phyloP scores from a whole-genome alignment of 2,797 vertebrate species.

The Dallia pectoralis region DNA sequence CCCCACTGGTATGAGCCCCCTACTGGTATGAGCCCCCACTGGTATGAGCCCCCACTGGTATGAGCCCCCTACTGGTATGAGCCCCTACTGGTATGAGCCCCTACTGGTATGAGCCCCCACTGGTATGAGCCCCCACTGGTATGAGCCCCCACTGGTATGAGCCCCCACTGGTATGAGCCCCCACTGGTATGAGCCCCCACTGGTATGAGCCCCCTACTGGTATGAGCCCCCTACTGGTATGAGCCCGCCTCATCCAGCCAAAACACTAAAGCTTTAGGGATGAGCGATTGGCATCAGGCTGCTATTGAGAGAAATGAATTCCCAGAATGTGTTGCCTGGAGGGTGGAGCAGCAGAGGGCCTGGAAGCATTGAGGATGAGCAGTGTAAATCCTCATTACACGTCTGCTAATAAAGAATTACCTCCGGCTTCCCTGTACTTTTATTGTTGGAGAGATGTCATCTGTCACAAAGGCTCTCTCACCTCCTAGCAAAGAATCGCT shows the following conservation, averaged over 20 bases:
- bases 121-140: too few species aligned
- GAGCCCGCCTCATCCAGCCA: not conserved
- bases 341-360: conserved; percentile 17
- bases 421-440: conserved; percentile 53
- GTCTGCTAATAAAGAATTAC: conserved; percentile 74
- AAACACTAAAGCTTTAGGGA: conserved; percentile 25
- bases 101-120: too few species aligned
- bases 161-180: too few species aligned
- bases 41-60: too few species aligned
- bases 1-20: too few species aligned
- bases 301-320: conserved; percentile 34
- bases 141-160: too few species aligned
- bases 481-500: conserved; percentile 68
- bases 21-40: too few species aligned
- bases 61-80: too few species aligned
- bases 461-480: conserved; percentile 52
- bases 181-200: not conserved
- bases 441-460: conserved; percentile 62
- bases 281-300: conserved; percentile 21
- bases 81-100: too few species aligned
- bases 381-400: conserved; percentile 71
- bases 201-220: too few species aligned
- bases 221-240: too few species aligned
- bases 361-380: conserved; percentile 52
- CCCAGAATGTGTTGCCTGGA: conserved; percentile 34